phyloP scores from a whole-genome alignment of 2,113 vertebrate species.

The Rafetus swinhoei region DNA sequence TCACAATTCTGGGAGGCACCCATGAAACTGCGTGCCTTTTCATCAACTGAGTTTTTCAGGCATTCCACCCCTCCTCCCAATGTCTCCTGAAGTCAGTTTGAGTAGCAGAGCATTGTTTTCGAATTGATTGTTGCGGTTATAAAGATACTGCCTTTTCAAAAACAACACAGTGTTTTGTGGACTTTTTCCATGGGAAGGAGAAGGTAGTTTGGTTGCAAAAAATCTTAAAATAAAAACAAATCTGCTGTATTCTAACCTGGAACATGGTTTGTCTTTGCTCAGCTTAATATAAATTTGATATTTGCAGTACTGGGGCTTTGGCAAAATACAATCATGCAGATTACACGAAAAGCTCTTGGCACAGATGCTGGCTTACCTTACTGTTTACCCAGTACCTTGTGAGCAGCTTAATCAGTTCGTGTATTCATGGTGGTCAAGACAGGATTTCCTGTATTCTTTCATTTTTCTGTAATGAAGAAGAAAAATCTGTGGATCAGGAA shows the following conservation, averaged over 20 bases:
- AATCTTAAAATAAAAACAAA: conserved; percentile 49
- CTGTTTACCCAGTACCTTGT: conserved; percentile 40
- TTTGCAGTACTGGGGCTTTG: conserved; percentile 52
- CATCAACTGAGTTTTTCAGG: conserved; percentile 67
- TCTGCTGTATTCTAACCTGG: conserved; percentile 33
- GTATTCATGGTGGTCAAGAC: conserved; percentile 50
- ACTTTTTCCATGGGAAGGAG: not conserved
- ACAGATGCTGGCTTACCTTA: conserved; percentile 74
- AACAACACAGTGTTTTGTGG: not conserved
- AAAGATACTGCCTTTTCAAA: not conserved
- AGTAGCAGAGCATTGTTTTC: conserved; percentile 42
- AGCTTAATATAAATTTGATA: conserved; percentile 61
- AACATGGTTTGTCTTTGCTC: conserved; percentile 51
- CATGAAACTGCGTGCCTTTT: conserved; percentile 77
- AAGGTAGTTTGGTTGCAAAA: conserved; percentile 23
- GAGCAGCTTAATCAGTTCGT: conserved; percentile 68
- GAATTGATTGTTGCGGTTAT: conserved; percentile 45
- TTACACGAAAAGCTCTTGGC: conserved; percentile 63
- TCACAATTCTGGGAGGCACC: conserved; percentile 75
- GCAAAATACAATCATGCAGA: conserved; percentile 58
- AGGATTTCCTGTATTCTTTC: conserved; percentile 71
- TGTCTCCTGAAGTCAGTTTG: conserved; percentile 66
- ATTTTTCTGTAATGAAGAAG: conserved; percentile 77
- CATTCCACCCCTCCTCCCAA: conserved; percentile 78
- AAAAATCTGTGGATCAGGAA: conserved; percentile 69